These are phyloP conservation scores for Neocrepidodera transversa DNA, from an alignment of 2,888 invertebrate genomes.

Conservation along the genomic window DNA sequence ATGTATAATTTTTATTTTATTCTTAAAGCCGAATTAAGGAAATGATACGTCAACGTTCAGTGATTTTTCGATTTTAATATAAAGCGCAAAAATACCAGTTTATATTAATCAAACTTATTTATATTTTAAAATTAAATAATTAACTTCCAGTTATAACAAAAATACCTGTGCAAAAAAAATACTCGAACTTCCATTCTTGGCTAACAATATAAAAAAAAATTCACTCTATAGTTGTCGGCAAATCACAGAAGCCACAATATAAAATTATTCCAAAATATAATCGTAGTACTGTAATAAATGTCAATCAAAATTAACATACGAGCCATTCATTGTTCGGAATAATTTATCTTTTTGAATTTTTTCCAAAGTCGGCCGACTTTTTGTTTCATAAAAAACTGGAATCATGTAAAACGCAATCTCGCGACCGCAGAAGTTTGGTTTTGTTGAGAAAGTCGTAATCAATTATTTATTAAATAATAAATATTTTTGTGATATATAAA, in stretches of 20 bases:
- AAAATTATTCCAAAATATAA: constrained; percentile 31
- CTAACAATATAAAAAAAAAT: constrained; percentile 20
- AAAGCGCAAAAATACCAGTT: background rate
- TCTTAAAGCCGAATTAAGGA: constrained; percentile 14
- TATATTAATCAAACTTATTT: too few relatives aligned
- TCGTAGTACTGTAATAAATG: constrained; percentile 36
- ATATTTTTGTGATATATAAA: too few relatives aligned
- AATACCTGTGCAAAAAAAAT: too few relatives aligned
- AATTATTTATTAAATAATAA: too few relatives aligned
- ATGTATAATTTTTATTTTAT: background rate
- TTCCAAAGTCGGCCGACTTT: background rate
- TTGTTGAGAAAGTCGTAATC: too few relatives aligned
- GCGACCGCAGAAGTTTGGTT: too few relatives aligned
- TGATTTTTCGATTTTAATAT: background rate
- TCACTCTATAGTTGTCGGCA: constrained; percentile 18
- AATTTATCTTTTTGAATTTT: constrained; percentile 16
- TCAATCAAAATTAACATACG: constrained; percentile 36
- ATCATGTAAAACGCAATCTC: too few relatives aligned
- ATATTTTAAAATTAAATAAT: too few relatives aligned
- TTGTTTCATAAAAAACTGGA: background rate
- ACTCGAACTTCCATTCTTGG: too few relatives aligned
- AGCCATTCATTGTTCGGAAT: constrained; percentile 6
- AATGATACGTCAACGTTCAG: constrained; percentile 10
- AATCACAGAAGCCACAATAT: constrained; percentile 30
- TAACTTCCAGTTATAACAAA: too few relatives aligned